A percentile compares a stretch with the other conserved stretches of the same genome.
phyloP scores from a whole-genome alignment of 2,797 vertebrate species.

The Tokudaia muenninki region DNA sequence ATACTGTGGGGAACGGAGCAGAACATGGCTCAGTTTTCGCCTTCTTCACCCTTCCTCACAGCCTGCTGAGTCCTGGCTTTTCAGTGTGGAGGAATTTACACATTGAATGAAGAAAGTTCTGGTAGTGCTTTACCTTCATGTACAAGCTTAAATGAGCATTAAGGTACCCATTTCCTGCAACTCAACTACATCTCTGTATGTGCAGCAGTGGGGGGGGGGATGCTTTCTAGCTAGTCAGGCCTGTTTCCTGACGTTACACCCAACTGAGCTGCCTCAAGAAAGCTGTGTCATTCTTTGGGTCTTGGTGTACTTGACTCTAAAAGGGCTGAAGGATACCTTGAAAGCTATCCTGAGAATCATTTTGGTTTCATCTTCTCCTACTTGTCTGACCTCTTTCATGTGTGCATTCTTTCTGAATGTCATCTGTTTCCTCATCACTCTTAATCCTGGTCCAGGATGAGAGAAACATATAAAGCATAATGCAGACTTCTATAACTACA shows the following conservation, averaged over 20 bases:
- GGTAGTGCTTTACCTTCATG: background rate
- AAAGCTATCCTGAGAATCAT: background rate
- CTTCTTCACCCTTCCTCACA: background rate
- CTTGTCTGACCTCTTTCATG: background rate
- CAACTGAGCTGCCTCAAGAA: background rate
- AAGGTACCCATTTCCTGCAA: background rate
- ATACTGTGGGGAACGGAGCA: background rate
- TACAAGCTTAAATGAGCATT: slow-evolving; percentile 2
- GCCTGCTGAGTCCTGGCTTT: background rate
- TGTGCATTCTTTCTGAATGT: background rate
- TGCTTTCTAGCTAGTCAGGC: background rate
- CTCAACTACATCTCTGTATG: background rate
- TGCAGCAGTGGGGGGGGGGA: background rate
- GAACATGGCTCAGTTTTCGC: background rate
- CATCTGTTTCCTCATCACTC: background rate
- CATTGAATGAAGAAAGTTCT: background rate
- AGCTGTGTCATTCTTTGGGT: background rate
- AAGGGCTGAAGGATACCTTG: background rate
- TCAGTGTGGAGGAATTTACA: background rate
- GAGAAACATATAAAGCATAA: background rate
- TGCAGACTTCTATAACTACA: background rate
- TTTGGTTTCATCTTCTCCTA: background rate
- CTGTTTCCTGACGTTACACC: background rate
- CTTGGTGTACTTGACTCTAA: background rate
- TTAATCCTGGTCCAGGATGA: background rate